phyloP scores from a whole-genome alignment of 2,113 vertebrate species.

The Daubentonia madagascariensis region DNA sequence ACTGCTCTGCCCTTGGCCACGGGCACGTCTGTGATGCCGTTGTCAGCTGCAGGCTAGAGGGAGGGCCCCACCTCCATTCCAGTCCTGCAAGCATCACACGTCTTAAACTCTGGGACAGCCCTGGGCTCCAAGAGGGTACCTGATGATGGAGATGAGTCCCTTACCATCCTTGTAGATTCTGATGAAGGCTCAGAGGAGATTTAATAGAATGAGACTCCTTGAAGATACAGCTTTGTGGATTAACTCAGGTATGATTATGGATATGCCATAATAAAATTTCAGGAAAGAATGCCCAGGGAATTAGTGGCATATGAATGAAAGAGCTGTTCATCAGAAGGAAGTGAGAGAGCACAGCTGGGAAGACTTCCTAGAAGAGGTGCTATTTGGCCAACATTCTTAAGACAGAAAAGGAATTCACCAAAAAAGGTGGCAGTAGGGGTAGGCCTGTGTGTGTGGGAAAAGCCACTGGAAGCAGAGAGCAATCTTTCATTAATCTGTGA shows the following conservation, averaged over 20 bases:
- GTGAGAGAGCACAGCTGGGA: accelerated
- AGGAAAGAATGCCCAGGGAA: background rate
- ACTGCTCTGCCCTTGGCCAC: background rate
- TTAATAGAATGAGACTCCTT: background rate
- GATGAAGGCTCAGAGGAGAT: background rate
- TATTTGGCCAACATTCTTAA: background rate
- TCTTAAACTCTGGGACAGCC: too few relatives aligned
- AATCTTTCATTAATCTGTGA: too few relatives aligned
- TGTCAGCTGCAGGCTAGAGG: accelerated
- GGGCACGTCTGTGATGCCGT: too few relatives aligned
- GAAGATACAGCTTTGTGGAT: too few relatives aligned
- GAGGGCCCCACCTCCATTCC: background rate
- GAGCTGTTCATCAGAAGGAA: accelerated
- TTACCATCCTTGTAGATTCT: background rate
- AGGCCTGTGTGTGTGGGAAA: background rate
- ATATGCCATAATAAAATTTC: background rate
- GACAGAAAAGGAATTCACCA: background rate
- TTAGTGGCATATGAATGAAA: background rate
- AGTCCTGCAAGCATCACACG: background rate
- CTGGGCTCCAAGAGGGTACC: too few relatives aligned
- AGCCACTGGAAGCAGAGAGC: background rate
- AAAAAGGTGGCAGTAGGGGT: background rate
- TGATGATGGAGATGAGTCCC: background rate
- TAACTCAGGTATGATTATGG: background rate
- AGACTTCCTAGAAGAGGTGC: background rate